Evolutionary conservation across 2,113 vertebrate species (phyloP), one percentile per base, ranked within the genome.

Genomic region (Calyptommatus sinebrachiatus): DNA sequence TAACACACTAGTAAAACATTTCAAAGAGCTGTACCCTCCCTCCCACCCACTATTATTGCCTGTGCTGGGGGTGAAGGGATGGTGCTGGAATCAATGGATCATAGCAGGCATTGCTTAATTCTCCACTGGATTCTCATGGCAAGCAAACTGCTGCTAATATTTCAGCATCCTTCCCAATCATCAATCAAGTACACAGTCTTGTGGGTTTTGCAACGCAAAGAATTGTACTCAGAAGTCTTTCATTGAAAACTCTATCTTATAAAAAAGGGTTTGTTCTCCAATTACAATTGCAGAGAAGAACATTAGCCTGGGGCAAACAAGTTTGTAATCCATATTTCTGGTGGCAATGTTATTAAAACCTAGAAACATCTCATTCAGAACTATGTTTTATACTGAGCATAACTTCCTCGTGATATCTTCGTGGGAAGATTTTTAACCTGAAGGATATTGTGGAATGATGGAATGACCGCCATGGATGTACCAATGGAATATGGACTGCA

Each of bases 181-280:
- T n/a, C 24, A 63, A 74, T 68, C 68, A 35, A 2, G 45, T 72
- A 70, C 66, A 77, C 84, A 78, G 73, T 14, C 60, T 16, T 61
- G 60, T 31, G 60, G 50, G 35, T 1, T 82, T 53, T 71, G n/a
- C 76, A 71, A 77, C 1, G 2, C 5, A 35, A 24, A 21, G 1
- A 76, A 46, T 50, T 4, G 20, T 29, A 68, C 73, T 41, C n/a
- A 68, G 53, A 82, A 75, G 57, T 10, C 5, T 62, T 76, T 84
- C 57, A 86, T 78, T 79, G 76, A 8, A 72, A 72, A 50, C 48
- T 28, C 24, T 53, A 76, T 84, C 84, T 80, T 72, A 60, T 72
- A 0, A 0, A 72, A 83, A 89, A 78, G 53, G 46, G n/a, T 41
- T 41, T 88, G 80, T 83, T 77, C 77, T 74, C 71, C 31, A 22